Evolutionary conservation across 2,113 vertebrate species (phyloP).

Genomic region (Upupa epops): DNA sequence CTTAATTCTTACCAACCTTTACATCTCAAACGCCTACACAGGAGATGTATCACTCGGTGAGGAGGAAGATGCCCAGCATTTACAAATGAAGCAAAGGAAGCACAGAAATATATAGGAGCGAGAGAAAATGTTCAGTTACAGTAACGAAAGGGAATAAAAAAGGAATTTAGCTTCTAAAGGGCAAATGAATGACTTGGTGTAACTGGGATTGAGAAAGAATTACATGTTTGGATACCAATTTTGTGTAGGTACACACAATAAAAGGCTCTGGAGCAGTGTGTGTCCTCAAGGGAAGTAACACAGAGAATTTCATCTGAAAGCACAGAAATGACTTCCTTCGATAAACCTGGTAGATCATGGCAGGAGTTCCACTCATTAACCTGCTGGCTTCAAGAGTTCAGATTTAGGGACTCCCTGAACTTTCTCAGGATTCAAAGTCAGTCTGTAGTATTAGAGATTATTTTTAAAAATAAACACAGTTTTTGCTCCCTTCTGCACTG

Average conservation of each 20-base stretch:
- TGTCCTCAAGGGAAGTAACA: not conserved
- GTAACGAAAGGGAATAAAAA: not conserved
- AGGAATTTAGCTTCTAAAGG: not conserved
- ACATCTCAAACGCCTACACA: not conserved
- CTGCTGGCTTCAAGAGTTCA: not conserved
- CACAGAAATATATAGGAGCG: not conserved
- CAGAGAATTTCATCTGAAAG: conserved; percentile 46
- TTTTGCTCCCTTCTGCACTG: not conserved
- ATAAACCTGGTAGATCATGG: not conserved
- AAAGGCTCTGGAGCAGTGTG: not conserved
- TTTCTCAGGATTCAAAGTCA: not conserved
- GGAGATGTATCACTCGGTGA: not conserved
- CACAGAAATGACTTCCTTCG: not conserved
- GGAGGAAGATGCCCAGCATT: not conserved
- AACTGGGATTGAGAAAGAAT: not conserved
- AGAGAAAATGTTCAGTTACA: not conserved
- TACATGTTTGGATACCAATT: not conserved
- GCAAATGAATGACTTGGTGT: not conserved
- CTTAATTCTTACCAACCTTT: not conserved
- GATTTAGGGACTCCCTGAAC: not conserved
- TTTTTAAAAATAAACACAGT: not conserved
- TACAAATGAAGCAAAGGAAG: conserved; percentile 10
- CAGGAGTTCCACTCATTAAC: not conserved
- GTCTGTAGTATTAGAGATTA: not conserved
- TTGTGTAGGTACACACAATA: not conserved